Evolutionary conservation across 1,140 invertebrate species (phyloP).

Genomic region (Temnothorax nylanderi): DNA sequence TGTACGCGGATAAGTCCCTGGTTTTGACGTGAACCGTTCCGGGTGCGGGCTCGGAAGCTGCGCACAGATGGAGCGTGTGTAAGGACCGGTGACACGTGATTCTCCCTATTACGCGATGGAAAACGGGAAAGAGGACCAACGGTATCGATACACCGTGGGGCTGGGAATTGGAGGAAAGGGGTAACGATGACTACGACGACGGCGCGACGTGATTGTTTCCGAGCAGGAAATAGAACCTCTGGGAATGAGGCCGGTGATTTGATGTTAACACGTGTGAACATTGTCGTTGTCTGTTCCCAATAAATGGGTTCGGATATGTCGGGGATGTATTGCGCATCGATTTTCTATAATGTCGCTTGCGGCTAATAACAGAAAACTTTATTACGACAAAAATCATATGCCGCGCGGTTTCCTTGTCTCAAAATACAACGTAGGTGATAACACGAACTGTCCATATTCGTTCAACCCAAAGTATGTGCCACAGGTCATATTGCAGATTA

Average conservation of each 20-base stretch:
- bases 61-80: slow-evolving; percentile 39
- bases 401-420: background rate
- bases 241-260: slow-evolving; percentile 50
- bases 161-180: slow-evolving; percentile 47
- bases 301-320: slow-evolving; percentile 37
- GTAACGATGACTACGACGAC: slow-evolving; percentile 36
- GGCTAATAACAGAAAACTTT: slow-evolving; percentile 43
- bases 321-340: slow-evolving; percentile 51
- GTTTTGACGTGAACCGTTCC: slow-evolving; percentile 54
- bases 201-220: slow-evolving; percentile 56
- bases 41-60: background rate
- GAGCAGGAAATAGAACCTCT: slow-evolving; percentile 56
- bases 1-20: slow-evolving; percentile 55
- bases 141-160: slow-evolving; percentile 50
- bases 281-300: slow-evolving; percentile 35
- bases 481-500: background rate
- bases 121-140: slow-evolving; percentile 40
- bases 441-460: background rate
- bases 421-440: background rate
- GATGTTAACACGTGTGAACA: slow-evolving; percentile 57
- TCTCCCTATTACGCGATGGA: slow-evolving; percentile 28
- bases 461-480: background rate
- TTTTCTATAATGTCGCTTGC: slow-evolving; percentile 53
- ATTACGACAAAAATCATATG: slow-evolving; percentile 17
- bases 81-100: slow-evolving; percentile 44